Evolutionary conservation across 2,888 invertebrate species (phyloP), one percentile per base, ranked within the genome.

Genomic region (Keiferia lycopersicella): DNA sequence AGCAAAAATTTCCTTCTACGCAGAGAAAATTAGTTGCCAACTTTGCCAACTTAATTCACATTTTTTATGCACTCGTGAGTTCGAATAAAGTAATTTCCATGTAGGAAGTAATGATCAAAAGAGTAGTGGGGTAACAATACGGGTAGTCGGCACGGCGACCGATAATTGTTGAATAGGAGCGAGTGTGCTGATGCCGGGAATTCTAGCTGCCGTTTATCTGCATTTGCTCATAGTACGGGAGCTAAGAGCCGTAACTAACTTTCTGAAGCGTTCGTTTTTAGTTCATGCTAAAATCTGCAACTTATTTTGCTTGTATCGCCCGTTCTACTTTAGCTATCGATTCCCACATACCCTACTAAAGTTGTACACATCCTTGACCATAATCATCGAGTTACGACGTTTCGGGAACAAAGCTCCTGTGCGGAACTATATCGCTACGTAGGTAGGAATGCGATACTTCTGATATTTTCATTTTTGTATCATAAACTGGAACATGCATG

Each of bases 121-220:
- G 22, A 12, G 51, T 53, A 14, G 22, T 14, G 18, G 26, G 20
- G 20, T 20, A 45, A 53, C 51, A 53, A 22, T 53, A 53, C 51
- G 51, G 26, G 51, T 22, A 53, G 51, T 53, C 51, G 22, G 51
- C 26, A 22, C 22, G 51, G 51, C 51, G 51, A 14, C 51, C 51
- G 51, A 53, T 53, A 53, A 53, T 53, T 53, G 51, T 53, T 53
- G 51, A 53, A 53, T 26, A 26, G 51, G 51, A 53, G 14, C 50
- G 4, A 12, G 3, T 22, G 51, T 26, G 51, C 51, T 53, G 51
- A 53, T 20, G 50, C 51, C 12, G 51, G 26, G 26, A 53, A 22
- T 45, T 45, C 45, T 45, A 10, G 16, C 45, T 45, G 41, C 41
- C 20, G 51, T 20, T 51, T 22, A 20, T 20, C 51, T 51, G 51